Conservation (phyloP, 2,113 vertebrate species). For the Erythrocebus patas region DNA sequence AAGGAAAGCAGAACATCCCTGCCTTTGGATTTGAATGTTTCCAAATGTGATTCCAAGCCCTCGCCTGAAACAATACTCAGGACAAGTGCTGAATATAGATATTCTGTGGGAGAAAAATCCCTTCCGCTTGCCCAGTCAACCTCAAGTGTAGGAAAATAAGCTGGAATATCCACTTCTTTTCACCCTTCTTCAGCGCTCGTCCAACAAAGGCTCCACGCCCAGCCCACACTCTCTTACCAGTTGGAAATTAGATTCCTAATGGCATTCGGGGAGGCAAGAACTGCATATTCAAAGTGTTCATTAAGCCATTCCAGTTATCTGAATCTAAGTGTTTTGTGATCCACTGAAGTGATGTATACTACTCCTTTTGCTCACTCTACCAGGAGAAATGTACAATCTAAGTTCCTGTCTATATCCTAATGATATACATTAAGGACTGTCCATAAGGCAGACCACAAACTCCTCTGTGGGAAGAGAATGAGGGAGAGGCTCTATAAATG, state of each 20-base stretch:
- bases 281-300: background rate
- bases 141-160: background rate
- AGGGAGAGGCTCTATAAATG: background rate
- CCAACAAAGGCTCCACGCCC: background rate
- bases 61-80: background rate
- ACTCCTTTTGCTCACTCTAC: background rate
- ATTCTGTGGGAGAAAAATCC: background rate
- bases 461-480: background rate
- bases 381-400: background rate
- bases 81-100: background rate
- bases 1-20: slow-evolving; percentile 15
- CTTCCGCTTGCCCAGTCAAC: background rate
- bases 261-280: background rate
- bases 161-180: accelerated
- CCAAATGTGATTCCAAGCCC: background rate
- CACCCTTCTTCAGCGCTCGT: background rate
- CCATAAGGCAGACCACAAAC: background rate
- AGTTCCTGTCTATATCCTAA: background rate
- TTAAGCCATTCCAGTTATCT: background rate
- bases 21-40: slow-evolving; percentile 34
- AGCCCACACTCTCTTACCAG: background rate
- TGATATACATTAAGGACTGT: no score
- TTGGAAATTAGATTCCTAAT: background rate
- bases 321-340: background rate
- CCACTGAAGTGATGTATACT: background rate